Evolutionary conservation across 2,888 invertebrate species (phyloP), one percentile per base, ranked within the genome.

Genomic region (Bugula neritina): DNA sequence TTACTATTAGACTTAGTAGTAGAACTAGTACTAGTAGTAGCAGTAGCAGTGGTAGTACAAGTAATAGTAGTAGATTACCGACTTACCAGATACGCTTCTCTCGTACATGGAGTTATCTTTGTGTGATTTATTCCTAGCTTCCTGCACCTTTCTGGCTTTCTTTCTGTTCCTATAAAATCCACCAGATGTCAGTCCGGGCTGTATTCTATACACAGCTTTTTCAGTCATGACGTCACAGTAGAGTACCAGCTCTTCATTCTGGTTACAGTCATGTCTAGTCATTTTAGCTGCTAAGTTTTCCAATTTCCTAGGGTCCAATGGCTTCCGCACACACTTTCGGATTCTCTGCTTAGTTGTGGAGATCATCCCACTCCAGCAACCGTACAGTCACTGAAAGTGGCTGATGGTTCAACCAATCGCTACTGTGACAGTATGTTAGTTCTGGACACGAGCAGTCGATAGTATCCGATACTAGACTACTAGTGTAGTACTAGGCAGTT

Each of bases 111-210:
- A 55, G 31, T 63, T 63, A 63, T 63, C 63, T 27, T 63, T 63
- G 63, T 63, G 63, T 63, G 31, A 34, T 63, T 63, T 63, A 34
- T n/a, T 31, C 31, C 63, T 21, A 31, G 29, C 31, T 27, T 63
- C 63, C 17, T 13, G 31, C 2, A 63, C 63, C 31, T 63, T 63
- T 31, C 63, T 63, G 17, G 63, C 63, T 34, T 63, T 63, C 63
- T 63, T 63, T 31, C 63, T 27, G n/a, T 63, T 63, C 63, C 63
- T 63, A 63, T 63, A 63, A 63, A 63, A 63, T 13, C 63, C 63
- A 34, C 63, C 63, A 63, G 63, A 63, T 25, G 63, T 31, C 27
- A 63, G 27, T 25, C 63, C 63, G 31, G 63, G 63, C 31, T 63
- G 63, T 63, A 63, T 34, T 29, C 63, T 25, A 63, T 63, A 63